Evolutionary conservation across 1,140 invertebrate species (phyloP).

Genomic region (Brachionus sp.): DNA sequence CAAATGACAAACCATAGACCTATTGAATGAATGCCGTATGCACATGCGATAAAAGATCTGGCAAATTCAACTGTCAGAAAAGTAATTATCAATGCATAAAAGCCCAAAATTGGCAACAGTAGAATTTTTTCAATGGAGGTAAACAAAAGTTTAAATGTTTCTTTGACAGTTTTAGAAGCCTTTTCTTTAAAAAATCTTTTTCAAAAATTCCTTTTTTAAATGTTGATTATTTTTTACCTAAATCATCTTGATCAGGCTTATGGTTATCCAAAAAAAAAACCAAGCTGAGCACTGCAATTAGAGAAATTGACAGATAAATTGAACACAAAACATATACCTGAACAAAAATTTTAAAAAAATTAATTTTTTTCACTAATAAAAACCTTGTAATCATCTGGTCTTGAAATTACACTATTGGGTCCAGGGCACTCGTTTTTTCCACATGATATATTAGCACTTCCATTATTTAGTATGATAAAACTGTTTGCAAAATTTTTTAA

Average conservation of each 20-base stretch:
- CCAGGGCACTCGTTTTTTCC: slow-evolving; percentile 10
- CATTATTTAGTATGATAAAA: neutral
- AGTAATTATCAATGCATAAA: neutral
- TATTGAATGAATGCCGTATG: slow-evolving; percentile 12
- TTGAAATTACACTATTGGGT: neutral
- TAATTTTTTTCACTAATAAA: neutral
- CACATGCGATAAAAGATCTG: slow-evolving; percentile 36
- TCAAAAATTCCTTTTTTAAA: neutral
- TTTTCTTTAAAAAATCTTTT: neutral
- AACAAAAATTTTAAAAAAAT: neutral
- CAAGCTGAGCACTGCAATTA: neutral
- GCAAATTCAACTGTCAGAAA: neutral
- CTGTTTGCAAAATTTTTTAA: neutral
- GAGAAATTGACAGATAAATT: neutral
- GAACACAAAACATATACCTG: slow-evolving; percentile 3
- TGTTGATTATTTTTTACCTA: neutral
- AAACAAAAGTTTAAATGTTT: neutral
- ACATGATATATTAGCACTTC: neutral
- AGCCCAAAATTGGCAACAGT: neutral
- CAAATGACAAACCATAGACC: slow-evolving; percentile 9
- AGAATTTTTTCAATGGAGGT: neutral
- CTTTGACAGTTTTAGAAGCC: neutral
- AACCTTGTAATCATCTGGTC: neutral
- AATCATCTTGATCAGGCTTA: slow-evolving; percentile 12
- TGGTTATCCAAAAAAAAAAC: neutral